Percentiles rank a stretch among this genome's conserved stretches.
Conservation (phyloP, 1,140 invertebrate genomes). For the Aricia agestis region DNA sequence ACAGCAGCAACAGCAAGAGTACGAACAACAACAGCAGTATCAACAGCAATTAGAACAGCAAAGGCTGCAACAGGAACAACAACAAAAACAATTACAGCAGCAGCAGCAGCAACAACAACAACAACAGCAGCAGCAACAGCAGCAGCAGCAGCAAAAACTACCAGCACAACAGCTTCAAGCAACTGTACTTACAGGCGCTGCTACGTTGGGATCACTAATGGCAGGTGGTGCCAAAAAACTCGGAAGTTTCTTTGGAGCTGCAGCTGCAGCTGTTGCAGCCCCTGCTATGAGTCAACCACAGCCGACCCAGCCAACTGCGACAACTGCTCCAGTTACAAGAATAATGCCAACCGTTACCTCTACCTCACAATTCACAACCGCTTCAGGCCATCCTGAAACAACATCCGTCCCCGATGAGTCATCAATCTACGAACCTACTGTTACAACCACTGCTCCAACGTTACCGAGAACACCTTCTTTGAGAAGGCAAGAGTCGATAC, state of each 20-base stretch:
- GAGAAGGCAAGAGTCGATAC: slow-evolving; percentile 69
- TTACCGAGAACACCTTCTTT: slow-evolving; percentile 62
- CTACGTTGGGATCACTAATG: slow-evolving; percentile 69
- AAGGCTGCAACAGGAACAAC: slow-evolving; percentile 39
- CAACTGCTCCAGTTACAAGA: slow-evolving; percentile 36
- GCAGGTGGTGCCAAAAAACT: slow-evolving; percentile 74
- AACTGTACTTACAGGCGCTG: slow-evolving; percentile 65
- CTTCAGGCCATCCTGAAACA: slow-evolving; percentile 55
- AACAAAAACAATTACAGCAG: slow-evolving; percentile 42
- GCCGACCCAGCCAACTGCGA: slow-evolving; percentile 27
- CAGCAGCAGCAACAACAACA: slow-evolving; percentile 48
- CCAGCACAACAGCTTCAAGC: slow-evolving; percentile 62
- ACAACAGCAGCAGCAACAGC: slow-evolving; percentile 47
- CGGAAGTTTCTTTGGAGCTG: slow-evolving; percentile 69
- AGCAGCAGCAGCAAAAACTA: slow-evolving; percentile 48
- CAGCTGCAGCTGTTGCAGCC: slow-evolving; percentile 61
- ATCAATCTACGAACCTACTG: slow-evolving; percentile 47
- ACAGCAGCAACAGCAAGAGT: slow-evolving; percentile 37
- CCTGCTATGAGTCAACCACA: slow-evolving; percentile 44
- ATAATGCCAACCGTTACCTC: slow-evolving; percentile 56
- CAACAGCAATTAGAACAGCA: slow-evolving; percentile 40
- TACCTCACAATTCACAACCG: slow-evolving; percentile 62
- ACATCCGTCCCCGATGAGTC: slow-evolving; percentile 68
- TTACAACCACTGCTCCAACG: slow-evolving; percentile 59
- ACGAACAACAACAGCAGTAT: slow-evolving; percentile 37